Evolutionary conservation across 1,140 invertebrate species (phyloP), one percentile per base, ranked within the genome.

Genomic region (Heterodera schachtii): DNA sequence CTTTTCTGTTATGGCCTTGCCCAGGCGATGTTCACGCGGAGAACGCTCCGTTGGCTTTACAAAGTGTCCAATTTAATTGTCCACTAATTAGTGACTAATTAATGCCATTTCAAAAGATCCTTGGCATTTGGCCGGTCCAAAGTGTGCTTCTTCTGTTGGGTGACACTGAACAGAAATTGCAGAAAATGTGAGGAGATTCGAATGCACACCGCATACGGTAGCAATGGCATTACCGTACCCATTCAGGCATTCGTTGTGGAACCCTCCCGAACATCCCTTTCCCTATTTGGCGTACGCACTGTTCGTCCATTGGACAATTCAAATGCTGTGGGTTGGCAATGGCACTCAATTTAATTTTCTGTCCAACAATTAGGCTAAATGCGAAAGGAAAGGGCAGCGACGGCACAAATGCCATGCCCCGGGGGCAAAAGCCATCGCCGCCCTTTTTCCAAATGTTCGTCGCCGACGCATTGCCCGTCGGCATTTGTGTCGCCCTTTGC

Each of bases 171-270:
- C 41, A 43, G 41, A 71, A 71, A 71, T 46, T 71, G 21, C 69
- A 71, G 19, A 71, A 71, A 71, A 71, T 71, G 21, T 71, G 43
- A 71, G n/a, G 3, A 19, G 16, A 64, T 31, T 31, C 31, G 31
- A 31, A 31, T 31, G 31, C 31, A 64, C 19, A 13, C 57, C 57
- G 67, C 69, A 2, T 46, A 43, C 69, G 43, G 9, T 71, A 43
- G 44, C 19, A 19, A 7, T 69, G 41, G 8, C n/a, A 11, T 71
- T 71, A 31, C 41, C 19, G 69, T 2, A 19, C 49, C 49, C 11
- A 19, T 64, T 43, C 69, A 71, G 69, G 69, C 44, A 71, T 71
- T 71, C 69, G 19, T 71, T 71, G 31, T 71, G 69, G 69, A 71
- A 19, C 69, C 69, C 69, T 41, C 69, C 69, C n/a, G 44, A 43